Conservation (phyloP, 2,113 vertebrate genomes). For the Pollimyrus isidori region DNA sequence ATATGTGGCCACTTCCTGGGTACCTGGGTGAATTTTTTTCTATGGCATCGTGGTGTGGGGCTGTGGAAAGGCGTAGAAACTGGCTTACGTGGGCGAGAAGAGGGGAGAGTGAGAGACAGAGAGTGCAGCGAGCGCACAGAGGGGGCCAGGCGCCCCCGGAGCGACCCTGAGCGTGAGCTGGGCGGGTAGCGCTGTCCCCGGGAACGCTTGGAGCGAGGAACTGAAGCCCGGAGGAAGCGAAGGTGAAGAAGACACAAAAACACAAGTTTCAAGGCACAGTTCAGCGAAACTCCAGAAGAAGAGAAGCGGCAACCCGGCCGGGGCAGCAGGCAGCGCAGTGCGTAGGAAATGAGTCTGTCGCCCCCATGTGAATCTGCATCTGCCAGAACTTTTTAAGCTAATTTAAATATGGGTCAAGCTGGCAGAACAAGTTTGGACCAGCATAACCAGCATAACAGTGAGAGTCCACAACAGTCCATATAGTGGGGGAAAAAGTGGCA, state of each 20-base stretch:
- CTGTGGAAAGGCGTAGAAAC: neutral
- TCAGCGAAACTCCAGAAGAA: neutral
- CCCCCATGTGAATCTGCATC: neutral
- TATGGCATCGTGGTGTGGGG: neutral
- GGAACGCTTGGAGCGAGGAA: slow-evolving; percentile 12
- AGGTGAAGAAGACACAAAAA: neutral
- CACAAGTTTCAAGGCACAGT: neutral
- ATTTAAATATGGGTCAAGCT: neutral
- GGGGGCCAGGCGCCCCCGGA: slow-evolving; percentile 12
- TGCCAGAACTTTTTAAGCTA: neutral
- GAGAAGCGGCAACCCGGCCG: neutral
- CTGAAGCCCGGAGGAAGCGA: neutral
- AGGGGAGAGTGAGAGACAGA: slow-evolving; percentile 10
- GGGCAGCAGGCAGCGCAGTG: neutral
- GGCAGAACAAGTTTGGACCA: neutral
- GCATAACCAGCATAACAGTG: neutral
- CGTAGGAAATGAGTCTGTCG: neutral
- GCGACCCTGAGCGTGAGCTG: slow-evolving; percentile 10
- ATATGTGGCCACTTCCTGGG: neutral
- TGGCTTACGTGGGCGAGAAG: slow-evolving; percentile 18
- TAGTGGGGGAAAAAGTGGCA: neutral
- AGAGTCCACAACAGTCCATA: neutral
- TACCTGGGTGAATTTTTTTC: neutral
- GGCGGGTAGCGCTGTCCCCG: slow-evolving; percentile 20
- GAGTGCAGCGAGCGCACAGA: slow-evolving; percentile 7